These are phyloP conservation scores for Pachyrhynchus sulphureomaculatus DNA, from an alignment of 1,140 invertebrate genomes.

Conservation along the genomic window DNA sequence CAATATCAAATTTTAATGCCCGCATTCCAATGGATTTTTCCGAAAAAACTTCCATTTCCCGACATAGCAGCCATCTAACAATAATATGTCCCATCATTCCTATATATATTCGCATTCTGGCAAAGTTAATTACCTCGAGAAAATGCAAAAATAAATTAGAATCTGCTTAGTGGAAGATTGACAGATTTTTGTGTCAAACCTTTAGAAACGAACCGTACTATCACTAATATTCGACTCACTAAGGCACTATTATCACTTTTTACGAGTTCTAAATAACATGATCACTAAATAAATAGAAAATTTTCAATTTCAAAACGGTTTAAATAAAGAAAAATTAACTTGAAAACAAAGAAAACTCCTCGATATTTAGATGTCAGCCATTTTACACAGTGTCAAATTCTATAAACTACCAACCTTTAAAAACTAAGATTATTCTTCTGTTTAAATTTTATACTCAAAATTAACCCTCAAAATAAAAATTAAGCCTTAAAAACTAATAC, in stretches of 20 bases:
- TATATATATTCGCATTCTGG: constrained; percentile 34
- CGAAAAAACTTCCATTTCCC: background rate
- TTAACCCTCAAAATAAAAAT: no score
- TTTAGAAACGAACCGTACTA: constrained; percentile 5
- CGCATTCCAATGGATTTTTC: background rate
- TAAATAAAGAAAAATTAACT: constrained; percentile 39
- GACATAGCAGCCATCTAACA: background rate
- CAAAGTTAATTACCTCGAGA: constrained; percentile 41
- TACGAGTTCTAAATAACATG: background rate
- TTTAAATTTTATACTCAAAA: background rate
- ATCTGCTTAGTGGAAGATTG: constrained; percentile 41
- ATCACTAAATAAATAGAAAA: background rate
- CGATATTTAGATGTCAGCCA: constrained; percentile 51
- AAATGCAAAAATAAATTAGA: constrained; percentile 43
- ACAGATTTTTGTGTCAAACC: constrained; percentile 47
- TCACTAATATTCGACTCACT: constrained; percentile 10
- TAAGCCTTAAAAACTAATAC: no score
- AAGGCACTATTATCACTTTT: constrained; percentile 19
- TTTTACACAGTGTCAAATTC: constrained; percentile 53
- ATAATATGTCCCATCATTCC: constrained; percentile 33
- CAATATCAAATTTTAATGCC: constrained; percentile 1
- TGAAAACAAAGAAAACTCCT: constrained; percentile 53
- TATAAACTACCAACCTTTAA: constrained; percentile 46
- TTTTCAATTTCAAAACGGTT: constrained; percentile 9
- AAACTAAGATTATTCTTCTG: constrained; percentile 17